phyloP scores from a whole-genome alignment of 2,113 vertebrate species.

The Pangasianodon gigas region DNA sequence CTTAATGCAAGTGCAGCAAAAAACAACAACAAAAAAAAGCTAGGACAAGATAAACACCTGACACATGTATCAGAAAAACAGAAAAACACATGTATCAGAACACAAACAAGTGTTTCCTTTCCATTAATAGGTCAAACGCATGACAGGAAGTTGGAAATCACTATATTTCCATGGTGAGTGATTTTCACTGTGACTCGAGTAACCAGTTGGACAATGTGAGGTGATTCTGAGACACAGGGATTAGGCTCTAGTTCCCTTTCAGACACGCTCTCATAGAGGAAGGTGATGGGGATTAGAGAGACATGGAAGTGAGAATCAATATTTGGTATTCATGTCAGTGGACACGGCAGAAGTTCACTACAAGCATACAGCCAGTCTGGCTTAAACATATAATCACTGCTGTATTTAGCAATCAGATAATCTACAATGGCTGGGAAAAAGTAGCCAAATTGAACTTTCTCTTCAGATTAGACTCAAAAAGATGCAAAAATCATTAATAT shows the following conservation, averaged over 20 bases:
- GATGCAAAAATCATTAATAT: neutral
- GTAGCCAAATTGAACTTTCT: neutral
- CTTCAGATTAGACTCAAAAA: neutral
- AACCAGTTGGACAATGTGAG: slow-evolving; percentile 31
- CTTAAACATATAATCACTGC: neutral
- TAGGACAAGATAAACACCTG: neutral
- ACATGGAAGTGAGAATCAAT: neutral
- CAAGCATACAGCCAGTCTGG: neutral
- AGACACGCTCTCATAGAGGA: neutral
- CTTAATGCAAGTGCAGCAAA: neutral
- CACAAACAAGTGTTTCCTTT: slow-evolving; percentile 20
- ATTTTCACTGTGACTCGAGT: slow-evolving; percentile 43
- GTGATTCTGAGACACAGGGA: slow-evolving; percentile 5
- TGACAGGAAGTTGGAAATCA: slow-evolving; percentile 58
- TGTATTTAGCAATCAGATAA: neutral
- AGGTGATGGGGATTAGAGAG: slow-evolving; percentile 3
- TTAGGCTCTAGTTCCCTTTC: neutral
- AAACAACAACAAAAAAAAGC: neutral
- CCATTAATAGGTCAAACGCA: slow-evolving; percentile 4
- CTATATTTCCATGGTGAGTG: slow-evolving; percentile 49
- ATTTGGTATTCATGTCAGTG: neutral
- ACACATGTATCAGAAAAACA: neutral
- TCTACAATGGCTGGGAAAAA: neutral
- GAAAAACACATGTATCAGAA: neutral
- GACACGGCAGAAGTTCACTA: neutral